Base-by-base conservation (phyloP, 2,797 vertebrate genomes). In the Anableps anableps region DNA sequence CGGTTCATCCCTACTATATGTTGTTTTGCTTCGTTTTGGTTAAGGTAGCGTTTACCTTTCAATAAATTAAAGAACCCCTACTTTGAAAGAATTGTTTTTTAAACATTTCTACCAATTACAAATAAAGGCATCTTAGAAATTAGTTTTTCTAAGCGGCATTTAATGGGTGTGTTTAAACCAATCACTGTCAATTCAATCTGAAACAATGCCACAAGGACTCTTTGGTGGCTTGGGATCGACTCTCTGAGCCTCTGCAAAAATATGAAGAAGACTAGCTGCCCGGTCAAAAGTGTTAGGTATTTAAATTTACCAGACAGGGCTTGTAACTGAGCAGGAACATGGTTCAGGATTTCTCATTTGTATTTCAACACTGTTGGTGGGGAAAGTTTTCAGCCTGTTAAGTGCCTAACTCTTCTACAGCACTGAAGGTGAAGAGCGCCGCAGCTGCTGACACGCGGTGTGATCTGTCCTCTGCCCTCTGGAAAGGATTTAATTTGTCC, bases 401-500 rank as follows among this genome's bases (percentile, higher is more conserved):
- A 74, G 72, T 66, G 53, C 11, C 29, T 11, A 13, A 38, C 7
- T 77, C 53, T 36, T 74, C 55, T 17, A 14, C 21, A 79, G 45
- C 51, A 21, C 0, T 21, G 53, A 71, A 71, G 2, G 31, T 6
- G 38, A 43, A 45, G 29, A 9, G 8, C 50, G 6, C 53, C 60
- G 10, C 79, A 73, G 45, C 78, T 47, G 76, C 72, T 76, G 82
- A 80, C 76, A 78, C 31, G 1, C 36, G 77, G 29, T 21, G 72
- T 53, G 43, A 76, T 79, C 77, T 68, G 77, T 85, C 81, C 55
- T 79, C 76, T 75, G 80, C 82, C 82, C 82, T 68, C 29, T 83
- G 80, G 87, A 80, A 58, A 82, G 72, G 66, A 86, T 77, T 84
- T 78, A 72, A 92, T 92, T 83, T 87, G 85, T 81, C 2, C 4